Evolutionary conservation across 2,797 vertebrate genomes (phyloP), one percentile per base, ranked within the genome.

Genomic region (Carduelis carduelis): DNA sequence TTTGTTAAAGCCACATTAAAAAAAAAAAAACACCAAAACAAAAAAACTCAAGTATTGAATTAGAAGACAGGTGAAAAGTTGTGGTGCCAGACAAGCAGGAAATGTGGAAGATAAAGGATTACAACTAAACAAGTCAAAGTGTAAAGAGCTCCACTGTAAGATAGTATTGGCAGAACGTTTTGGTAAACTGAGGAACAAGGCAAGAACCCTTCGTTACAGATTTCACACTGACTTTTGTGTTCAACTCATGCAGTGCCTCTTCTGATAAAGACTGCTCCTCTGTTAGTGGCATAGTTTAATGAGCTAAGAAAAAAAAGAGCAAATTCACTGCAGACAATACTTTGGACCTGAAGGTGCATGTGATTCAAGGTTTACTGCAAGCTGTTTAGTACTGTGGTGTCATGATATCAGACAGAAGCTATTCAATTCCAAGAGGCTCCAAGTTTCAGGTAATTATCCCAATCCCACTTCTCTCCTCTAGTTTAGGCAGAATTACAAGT

Each of bases 21-120:
- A 82, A 83, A 77, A 44, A 44, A n/a, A 43, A 83, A 80, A 83
- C 39, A 20, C 11, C 20, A 11, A 44, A 44, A 23, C 11, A 65
- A 81, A 83, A 80, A 83, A 5, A 0, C 3, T 23, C 26, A 89
- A 90, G 59, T 28, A 43, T 8, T 75, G 65, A 92, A 81, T 81
- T 71, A 71, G 76, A 77, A 70, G 72, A 81, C 95, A 95, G 92
- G 93, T 92, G 87, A 94, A 89, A 92, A 89, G 37, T 21, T 87
- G 60, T 50, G 15, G 43, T 88, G 63, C 63, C 59, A 57, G 70
- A 90, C 28, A 82, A 83, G 53, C 61, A 71, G 59, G 69, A 90
- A 75, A 46, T 60, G 61, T 52, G 34, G 56, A 86, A 89, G 53
- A 78, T 8, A 60, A 75, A 90, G 69, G 14, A 79, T 61, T 69